Evolutionary conservation across 2,888 invertebrate species (phyloP).

Genomic region (Aricia artaxerxes): DNA sequence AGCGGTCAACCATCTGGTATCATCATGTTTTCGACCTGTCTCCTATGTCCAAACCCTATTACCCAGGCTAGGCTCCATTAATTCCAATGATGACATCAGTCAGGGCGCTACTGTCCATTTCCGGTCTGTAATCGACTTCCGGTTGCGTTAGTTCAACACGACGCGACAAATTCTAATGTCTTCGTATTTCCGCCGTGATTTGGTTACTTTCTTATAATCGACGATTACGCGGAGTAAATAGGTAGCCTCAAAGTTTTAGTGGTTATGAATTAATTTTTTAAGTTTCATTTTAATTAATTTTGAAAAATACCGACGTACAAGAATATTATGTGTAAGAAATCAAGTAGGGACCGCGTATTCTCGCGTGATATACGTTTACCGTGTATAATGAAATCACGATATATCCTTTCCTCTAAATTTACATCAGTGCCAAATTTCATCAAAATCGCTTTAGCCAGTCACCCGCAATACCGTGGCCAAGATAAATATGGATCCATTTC

Average conservation of each 20-base stretch:
- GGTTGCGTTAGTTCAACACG: slow-evolving; percentile 46
- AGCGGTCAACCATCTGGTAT: not conserved
- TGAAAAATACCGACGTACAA: too few relatives aligned
- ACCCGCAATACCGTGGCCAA: not conserved
- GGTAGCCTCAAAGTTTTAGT: too few relatives aligned
- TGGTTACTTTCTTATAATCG: not conserved
- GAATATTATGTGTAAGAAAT: too few relatives aligned
- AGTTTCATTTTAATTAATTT: too few relatives aligned
- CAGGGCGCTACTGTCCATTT: slow-evolving; percentile 53
- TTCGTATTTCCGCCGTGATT: slow-evolving; percentile 15
- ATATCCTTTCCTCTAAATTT: too few relatives aligned
- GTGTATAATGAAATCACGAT: too few relatives aligned
- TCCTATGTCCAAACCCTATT: not conserved
- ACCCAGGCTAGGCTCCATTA: not conserved
- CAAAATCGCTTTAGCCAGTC: not conserved
- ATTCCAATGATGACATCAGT: slow-evolving; percentile 30
- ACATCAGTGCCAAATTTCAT: not conserved
- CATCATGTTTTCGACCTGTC: not conserved
- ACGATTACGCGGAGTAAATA: not conserved
- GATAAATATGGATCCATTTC: not conserved
- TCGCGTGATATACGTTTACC: too few relatives aligned
- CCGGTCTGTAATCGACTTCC: slow-evolving; percentile 65
- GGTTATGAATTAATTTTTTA: too few relatives aligned
- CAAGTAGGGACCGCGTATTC: too few relatives aligned
- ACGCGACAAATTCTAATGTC: slow-evolving; percentile 27